Conservation (phyloP, 2,888 invertebrate genomes). For the Deilephila porcellus region DNA sequence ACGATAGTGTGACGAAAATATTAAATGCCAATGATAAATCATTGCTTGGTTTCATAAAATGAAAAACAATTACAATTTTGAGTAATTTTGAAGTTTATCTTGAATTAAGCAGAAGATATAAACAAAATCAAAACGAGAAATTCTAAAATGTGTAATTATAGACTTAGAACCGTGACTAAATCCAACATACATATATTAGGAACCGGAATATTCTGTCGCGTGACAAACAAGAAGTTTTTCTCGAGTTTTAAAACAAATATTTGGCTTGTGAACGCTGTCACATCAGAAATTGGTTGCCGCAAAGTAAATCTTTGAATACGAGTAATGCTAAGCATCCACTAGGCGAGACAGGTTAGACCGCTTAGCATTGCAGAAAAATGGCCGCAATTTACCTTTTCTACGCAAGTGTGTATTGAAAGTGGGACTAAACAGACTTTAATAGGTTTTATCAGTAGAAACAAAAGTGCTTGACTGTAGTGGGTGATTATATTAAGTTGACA, state of each 20-base stretch:
- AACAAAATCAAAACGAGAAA: too few species aligned
- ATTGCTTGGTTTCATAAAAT: too few species aligned
- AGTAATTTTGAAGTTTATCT: too few species aligned
- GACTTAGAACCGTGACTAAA: constrained; percentile 35
- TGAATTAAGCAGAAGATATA: too few species aligned
- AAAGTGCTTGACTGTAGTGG: neutral
- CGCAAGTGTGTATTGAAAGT: too few species aligned
- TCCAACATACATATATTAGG: constrained; percentile 16
- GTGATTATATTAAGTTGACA: neutral
- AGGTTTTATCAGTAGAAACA: too few species aligned
- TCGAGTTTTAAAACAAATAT: constrained; percentile 43
- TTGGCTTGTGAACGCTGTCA: constrained; percentile 45
- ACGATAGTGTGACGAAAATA: too few species aligned
- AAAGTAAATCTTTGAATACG: constrained; percentile 55
- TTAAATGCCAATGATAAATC: too few species aligned
- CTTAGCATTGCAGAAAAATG: neutral
- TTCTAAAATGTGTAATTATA: neutral
- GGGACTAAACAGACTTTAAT: too few species aligned
- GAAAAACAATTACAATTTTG: too few species aligned
- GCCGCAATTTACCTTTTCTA: too few species aligned
- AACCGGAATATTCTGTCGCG: constrained; percentile 27
- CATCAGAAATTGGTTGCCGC: constrained; percentile 47
- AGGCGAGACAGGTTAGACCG: constrained; percentile 47
- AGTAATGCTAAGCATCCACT: constrained; percentile 31
- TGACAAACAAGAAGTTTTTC: constrained; percentile 37